Evolutionary conservation across 2,113 vertebrate species (phyloP), one percentile per base, ranked within the genome.

Genomic region (Calidris pugnax): DNA sequence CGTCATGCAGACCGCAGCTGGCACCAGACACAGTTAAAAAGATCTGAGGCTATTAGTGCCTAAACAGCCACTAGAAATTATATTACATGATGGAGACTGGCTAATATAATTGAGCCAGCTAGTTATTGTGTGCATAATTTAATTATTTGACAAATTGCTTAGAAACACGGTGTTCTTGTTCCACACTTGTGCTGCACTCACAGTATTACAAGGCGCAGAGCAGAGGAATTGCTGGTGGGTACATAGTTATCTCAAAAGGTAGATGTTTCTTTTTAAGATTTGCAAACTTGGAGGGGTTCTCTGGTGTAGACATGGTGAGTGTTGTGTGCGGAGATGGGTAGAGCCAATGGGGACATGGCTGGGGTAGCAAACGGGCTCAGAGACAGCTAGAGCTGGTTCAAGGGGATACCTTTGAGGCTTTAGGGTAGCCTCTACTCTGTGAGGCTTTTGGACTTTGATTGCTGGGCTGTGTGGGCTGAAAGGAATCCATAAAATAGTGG

Each of bases 81-180:
- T 91, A 95, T 97, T 96, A 97, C 90, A 87, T 96, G 97, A 93
- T 96, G 96, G 95, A 97, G 95, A 95, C 87, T 82, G 86, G 87
- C 97, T 97, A 96, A 96, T 94, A 91, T 86, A 97, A 98, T 97
- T 95, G 96, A 97, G 94, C 87, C 92, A 96, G 90, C 96, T 97
- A 87, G 92, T 97, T 97, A 92, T 90, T 97, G 89, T 94, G 77
- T 86, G 93, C 80, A 43, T 96, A 97, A 98, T 97, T 97, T 95
- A 97, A 98, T 98, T 97, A 96, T 96, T 97, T 97, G 95, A 97
- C 95, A 96, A 96, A 97, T 96, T 94, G 92, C 96, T 96, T 94
- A 82, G 96, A 96, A 95, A 97, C 95, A 94, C 0, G 32, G 80
- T 93, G 85, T 96, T 85, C 93, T 93, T 85, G 50, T 95, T 94